Evolutionary conservation across 2,113 vertebrate species (phyloP), one percentile per base, ranked within the genome.

Genomic region (Odontesthes bonariensis): DNA sequence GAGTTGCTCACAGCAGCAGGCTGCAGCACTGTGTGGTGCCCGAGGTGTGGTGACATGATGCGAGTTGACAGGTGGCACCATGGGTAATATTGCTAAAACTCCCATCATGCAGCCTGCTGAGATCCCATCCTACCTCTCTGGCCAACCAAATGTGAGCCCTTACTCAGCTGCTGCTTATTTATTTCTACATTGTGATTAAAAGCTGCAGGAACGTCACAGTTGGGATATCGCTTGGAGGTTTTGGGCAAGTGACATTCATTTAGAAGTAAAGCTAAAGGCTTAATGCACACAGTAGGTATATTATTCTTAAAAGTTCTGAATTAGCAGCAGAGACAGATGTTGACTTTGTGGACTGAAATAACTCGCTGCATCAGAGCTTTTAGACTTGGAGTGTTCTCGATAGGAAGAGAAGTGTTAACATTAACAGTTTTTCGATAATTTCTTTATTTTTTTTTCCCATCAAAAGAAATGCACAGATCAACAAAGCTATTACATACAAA

Each of bases 401-500:
- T 7, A 4, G 42, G 20, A 62, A 51, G 8, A 53, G 13, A 10
- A 14, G 4, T 22, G 12, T 4, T 10, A 44, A 51, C 22, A 57
- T 9, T 13, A 49, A 46, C 84, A 65, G 92, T 95, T 96, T 95
- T 96, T 97, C 95, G 94, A 84, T 94, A 87, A 93, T 94, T 93
- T 96, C 90, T 96, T 97, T 92, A 92, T 94, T 93, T 89, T 79
- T 72, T 60, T 60, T 86, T 81, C 78, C 92, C 91, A 95, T 94
- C 93, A 92, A 94, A 95, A 94, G 92, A 92, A 94, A 95, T 93
- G 91, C 94, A 95, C 92, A 88, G 90, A 86, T 92, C 90, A 95
- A 93, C 94, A 95, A 95, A 93, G 95, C 95, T 94, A 94, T 94
- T 95, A 96, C 94, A 96, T 96, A 96, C 94, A 94, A 93, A 93